Evolutionary conservation across 2,113 vertebrate species (phyloP).

Genomic region (Grammomys surdaster): DNA sequence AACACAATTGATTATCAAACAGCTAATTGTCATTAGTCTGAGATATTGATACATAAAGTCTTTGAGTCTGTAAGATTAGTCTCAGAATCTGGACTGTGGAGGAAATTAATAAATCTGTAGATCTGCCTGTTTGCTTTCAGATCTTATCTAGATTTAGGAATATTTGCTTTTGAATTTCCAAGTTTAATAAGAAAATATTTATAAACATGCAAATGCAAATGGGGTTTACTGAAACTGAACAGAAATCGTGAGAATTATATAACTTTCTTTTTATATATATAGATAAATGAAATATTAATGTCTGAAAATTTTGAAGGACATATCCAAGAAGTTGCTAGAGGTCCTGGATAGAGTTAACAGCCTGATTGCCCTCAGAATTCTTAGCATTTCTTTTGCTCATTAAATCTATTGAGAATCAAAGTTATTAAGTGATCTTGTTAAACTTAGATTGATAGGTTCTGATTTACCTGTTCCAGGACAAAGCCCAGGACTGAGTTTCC

Average conservation of each 20-base stretch:
- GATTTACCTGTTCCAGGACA: not conserved
- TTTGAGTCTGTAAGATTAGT: not conserved
- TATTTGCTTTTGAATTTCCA: not conserved
- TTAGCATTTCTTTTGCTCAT: not conserved
- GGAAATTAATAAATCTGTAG: not conserved
- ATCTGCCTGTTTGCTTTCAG: not conserved
- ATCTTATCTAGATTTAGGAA: not conserved
- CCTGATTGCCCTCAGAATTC: not conserved
- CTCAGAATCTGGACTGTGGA: not conserved
- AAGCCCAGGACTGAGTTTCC: not conserved
- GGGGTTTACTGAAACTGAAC: not conserved
- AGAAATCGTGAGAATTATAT: not conserved
- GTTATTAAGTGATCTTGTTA: not conserved
- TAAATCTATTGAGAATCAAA: not conserved
- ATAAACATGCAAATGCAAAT: not conserved
- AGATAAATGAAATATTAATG: not conserved
- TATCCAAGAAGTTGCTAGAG: not conserved
- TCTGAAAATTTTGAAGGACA: not conserved
- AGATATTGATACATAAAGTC: not conserved
- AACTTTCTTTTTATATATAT: not conserved
- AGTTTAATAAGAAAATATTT: conserved; percentile 2
- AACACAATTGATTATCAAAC: not conserved
- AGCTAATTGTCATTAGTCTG: not conserved
- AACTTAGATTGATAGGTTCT: not conserved
- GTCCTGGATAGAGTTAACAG: not conserved